These are phyloP conservation scores for Phenganax subtilis DNA, from an alignment of 92 coral and sea anemone genomes.

Conservation along the genomic window DNA sequence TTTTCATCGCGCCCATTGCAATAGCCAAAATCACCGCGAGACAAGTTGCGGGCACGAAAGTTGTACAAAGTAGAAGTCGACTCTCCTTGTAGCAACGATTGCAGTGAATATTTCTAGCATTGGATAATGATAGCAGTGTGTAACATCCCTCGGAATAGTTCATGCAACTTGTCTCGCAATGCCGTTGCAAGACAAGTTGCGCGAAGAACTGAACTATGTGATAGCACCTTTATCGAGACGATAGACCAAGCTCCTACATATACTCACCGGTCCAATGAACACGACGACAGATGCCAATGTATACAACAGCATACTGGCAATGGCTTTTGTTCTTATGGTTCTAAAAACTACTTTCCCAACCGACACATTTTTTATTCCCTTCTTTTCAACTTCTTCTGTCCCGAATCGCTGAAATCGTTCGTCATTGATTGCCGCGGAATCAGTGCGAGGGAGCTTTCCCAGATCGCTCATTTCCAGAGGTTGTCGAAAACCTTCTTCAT, in stretches of 20 bases:
- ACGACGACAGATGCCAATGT: constrained; percentile 53
- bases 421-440: constrained; percentile 60
- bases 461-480: constrained; percentile 61
- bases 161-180: no score
- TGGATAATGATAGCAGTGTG: no score
- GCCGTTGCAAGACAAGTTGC: no score
- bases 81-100: no score
- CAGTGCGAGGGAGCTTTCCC: constrained; percentile 59
- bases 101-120: no score
- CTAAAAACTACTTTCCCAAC: constrained; percentile 52
- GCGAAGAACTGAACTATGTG: no score
- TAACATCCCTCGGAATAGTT: no score
- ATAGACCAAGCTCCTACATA: background rate
- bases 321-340: constrained; percentile 52
- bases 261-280: constrained; percentile 75
- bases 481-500: constrained; percentile 62
- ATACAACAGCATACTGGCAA: constrained; percentile 52
- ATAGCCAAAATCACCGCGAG: no score
- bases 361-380: constrained; percentile 60
- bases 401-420: constrained; percentile 57
- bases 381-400: constrained; percentile 59
- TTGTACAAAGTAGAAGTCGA: no score
- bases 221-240: background rate
- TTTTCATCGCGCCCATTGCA: no score
- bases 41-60: no score